phyloP scores from a whole-genome alignment of 2,797 vertebrate genomes.

The Enteromius unitaeniatus region DNA sequence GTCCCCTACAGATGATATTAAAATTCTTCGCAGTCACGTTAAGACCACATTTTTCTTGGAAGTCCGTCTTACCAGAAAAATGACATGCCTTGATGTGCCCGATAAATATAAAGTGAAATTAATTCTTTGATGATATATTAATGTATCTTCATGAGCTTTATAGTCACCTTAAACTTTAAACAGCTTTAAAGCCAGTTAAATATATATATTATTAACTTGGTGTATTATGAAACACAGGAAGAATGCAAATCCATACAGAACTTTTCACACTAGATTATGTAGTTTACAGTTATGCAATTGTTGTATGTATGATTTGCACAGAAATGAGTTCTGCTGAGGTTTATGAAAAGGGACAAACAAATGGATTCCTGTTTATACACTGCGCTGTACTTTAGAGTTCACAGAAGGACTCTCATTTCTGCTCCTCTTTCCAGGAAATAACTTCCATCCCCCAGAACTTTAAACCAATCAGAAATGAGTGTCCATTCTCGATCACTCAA shows the following conservation, averaged over 20 bases:
- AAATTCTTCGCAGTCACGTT: not conserved
- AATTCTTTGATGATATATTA: not conserved
- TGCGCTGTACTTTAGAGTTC: not conserved
- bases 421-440: not conserved
- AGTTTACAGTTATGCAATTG: not conserved
- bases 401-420: slow-evolving; percentile 4
- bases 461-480: not conserved
- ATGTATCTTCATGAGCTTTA: not conserved
- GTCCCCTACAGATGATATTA: not conserved
- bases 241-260: not conserved
- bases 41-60: not conserved
- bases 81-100: not conserved
- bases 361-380: not conserved
- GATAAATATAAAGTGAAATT: not conserved
- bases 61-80: not conserved
- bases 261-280: not conserved
- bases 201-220: not conserved
- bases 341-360: not conserved
- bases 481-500: not conserved
- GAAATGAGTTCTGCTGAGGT: not conserved
- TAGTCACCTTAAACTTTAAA: not conserved
- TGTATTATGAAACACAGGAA: not conserved
- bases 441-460: not conserved
- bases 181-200: not conserved
- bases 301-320: not conserved